Conservation (phyloP, 2,113 vertebrate genomes). For the Galbula dea region DNA sequence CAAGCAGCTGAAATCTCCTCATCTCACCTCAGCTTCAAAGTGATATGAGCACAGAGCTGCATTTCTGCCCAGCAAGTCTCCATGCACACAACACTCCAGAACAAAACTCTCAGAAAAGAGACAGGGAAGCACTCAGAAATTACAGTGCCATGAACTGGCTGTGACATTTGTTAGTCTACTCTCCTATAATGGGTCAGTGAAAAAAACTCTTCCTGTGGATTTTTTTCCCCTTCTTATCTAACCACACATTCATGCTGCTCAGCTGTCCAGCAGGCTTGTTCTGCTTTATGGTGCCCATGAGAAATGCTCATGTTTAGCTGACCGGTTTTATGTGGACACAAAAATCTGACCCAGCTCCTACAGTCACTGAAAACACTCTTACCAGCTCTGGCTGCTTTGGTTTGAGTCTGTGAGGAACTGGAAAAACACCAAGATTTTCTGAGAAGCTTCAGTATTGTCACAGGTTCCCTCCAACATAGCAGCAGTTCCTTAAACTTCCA, state of each 20-base stretch:
- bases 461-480: background rate
- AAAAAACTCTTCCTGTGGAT: background rate
- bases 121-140: background rate
- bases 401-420: background rate
- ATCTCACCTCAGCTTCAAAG: background rate
- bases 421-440: background rate
- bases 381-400: background rate
- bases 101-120: background rate
- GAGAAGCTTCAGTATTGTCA: background rate
- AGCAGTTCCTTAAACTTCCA: background rate
- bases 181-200: background rate
- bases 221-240: background rate
- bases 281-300: background rate
- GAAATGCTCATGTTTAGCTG: background rate
- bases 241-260: background rate
- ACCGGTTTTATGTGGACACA: background rate
- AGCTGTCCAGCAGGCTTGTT: background rate
- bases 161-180: background rate
- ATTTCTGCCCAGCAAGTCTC: background rate
- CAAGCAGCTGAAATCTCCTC: background rate
- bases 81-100: fast-evolving
- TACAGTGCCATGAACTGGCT: background rate
- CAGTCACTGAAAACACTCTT: background rate
- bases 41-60: background rate
- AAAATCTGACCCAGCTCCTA: background rate